These are phyloP conservation scores for Ambastaia sidthimunki DNA, from an alignment of 2,797 vertebrate species.

Conservation along the genomic window DNA sequence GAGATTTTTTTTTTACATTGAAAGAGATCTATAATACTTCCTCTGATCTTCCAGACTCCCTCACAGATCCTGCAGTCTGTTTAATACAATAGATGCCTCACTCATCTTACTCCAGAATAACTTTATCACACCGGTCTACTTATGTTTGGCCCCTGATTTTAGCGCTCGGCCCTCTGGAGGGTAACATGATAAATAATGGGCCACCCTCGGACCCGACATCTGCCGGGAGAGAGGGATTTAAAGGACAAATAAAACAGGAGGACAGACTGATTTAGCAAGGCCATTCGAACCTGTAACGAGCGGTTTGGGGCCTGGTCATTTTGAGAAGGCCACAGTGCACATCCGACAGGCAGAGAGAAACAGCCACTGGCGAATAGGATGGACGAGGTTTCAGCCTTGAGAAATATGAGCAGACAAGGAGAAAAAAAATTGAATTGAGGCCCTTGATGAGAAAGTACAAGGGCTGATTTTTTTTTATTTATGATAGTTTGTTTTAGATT, in stretches of 20 bases:
- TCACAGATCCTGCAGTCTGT: not conserved
- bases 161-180: conserved; percentile 67
- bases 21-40: too few species aligned
- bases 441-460: not conserved
- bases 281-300: conserved; percentile 70
- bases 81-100: not conserved
- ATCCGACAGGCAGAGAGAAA: conserved; percentile 6
- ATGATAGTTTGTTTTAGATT: not conserved
- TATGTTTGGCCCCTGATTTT: conserved; percentile 66
- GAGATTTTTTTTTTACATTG: too few species aligned
- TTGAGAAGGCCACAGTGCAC: conserved; percentile 38
- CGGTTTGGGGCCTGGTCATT: conserved; percentile 54
- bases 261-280: conserved; percentile 76
- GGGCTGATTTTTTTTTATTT: not conserved
- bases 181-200: conserved; percentile 76
- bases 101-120: not conserved
- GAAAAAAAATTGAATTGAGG: not conserved
- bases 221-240: conserved; percentile 70
- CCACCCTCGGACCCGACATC: conserved; percentile 67
- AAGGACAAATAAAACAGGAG: conserved; percentile 68
- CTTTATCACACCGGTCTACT: conserved; percentile 34
- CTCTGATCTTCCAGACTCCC: too few species aligned
- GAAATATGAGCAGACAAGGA: not conserved
- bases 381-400: not conserved
- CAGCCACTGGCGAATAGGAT: conserved; percentile 23